Evolutionary conservation across 2,113 vertebrate species (phyloP), one percentile per base, ranked within the genome.

Genomic region (Chelonoidis abingdonii): DNA sequence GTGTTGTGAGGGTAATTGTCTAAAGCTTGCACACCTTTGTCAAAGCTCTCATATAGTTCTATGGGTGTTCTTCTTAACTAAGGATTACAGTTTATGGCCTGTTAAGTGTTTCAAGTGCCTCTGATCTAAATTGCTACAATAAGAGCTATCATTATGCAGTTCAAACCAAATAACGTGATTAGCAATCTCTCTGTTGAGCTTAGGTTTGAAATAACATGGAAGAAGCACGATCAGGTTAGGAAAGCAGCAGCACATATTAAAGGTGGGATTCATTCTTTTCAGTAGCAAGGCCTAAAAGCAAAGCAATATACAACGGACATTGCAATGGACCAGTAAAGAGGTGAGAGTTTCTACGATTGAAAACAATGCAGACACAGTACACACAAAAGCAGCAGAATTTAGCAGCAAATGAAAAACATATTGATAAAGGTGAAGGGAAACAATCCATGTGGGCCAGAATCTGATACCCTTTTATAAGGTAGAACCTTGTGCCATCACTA

Each of bases 291-390:
- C 24, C 38, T 44, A 76, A 76, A 44, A 13, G 72, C n/a, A 50
- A 69, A 56, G 11, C 10, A 75, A 35, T 3, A 86, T 75, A 57
- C 1, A 85, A 80, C 31, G 56, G 41, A 29, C 5, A 81, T 88
- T 59, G 2, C 0, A 76, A 76, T 12, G 92, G 62, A 19, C 0
- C 24, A 14, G 41, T 47, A 27, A 76, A 47, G 44, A 0, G 22
- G 24, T 47, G 84, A 72, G 14, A 78, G 11, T 2, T 0, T 41
- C 44, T 54, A 27, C 5, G 22, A 72, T 7, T 25, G 53, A 87
- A 47, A 81, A 7, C 9, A 17, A 31, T 6, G 41, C 0, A 49
- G n/a, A 89, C 9, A 9, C 31, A 86, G 25, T 10, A 44, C 19
- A 35, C 10, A 57, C 75, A 89, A 65, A 53, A 9, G 78, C 53